These are phyloP conservation scores for Panthera uncia DNA, from an alignment of 2,113 vertebrate genomes.

Conservation along the genomic window DNA sequence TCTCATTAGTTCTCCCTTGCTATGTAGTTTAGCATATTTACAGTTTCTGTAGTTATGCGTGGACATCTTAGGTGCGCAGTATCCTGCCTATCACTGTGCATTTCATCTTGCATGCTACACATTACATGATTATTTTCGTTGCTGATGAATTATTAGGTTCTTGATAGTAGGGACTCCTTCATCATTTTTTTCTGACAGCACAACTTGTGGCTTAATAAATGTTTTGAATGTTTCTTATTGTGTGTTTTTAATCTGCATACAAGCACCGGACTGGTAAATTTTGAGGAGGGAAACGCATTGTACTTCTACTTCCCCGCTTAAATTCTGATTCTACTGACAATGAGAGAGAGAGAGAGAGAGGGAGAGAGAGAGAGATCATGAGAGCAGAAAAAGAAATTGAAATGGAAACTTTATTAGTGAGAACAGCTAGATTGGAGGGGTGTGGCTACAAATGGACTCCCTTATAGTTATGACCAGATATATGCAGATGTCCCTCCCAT, in stretches of 20 bases:
- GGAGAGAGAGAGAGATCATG: no score
- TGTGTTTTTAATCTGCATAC: no score
- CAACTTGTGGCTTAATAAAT: background rate
- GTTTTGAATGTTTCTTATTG: background rate
- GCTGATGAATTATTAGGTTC: background rate
- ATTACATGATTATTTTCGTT: background rate
- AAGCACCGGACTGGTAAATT: background rate
- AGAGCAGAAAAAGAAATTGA: background rate
- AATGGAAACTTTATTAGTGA: background rate
- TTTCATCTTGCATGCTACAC: background rate
- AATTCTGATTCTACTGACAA: background rate
- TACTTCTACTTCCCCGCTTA: background rate
- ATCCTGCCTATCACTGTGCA: background rate
- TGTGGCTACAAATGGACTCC: background rate
- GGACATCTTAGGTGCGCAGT: background rate
- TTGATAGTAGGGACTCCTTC: background rate
- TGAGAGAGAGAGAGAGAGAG: background rate
- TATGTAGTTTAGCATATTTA: background rate
- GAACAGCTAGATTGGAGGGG: background rate
- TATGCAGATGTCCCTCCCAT: background rate
- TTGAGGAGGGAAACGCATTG: background rate
- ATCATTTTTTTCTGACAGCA: background rate
- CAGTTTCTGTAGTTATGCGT: background rate
- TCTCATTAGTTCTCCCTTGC: background rate
- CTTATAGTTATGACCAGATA: background rate